Evolutionary conservation across 2,113 vertebrate genomes (phyloP).

Genomic region (Rattus rattus): DNA sequence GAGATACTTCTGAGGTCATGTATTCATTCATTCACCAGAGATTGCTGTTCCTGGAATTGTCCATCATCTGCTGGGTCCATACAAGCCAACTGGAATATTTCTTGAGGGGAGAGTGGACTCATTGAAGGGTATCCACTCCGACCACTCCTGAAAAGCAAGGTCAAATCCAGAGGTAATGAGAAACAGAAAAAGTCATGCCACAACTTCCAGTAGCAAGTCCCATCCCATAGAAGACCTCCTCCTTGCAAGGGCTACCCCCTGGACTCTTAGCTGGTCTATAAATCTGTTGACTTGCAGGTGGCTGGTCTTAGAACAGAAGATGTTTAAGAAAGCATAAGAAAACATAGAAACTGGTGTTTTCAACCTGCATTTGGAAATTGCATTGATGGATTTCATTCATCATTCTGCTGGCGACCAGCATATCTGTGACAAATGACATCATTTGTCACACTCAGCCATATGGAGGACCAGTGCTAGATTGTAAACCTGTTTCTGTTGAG

Average conservation of each 20-base stretch:
- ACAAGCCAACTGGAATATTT: conserved; percentile 94
- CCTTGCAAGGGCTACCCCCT: background rate
- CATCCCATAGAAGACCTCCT: background rate
- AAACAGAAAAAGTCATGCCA: fast-evolving
- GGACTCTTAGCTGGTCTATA: background rate
- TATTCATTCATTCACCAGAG: conserved; percentile 90
- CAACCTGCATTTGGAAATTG: conserved; percentile 62
- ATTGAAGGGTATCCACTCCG: conserved; percentile 92
- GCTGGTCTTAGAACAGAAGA: background rate
- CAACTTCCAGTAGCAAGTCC: fast-evolving
- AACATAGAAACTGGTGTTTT: conserved; percentile 65
- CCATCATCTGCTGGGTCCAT: conserved; percentile 87
- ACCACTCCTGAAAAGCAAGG: conserved; percentile 89
- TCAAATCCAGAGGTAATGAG: conserved; percentile 66
- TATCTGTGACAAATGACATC: conserved; percentile 72
- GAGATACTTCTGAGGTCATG: background rate
- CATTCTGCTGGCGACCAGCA: conserved; percentile 56
- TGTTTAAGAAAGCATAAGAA: background rate
- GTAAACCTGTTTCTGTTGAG: conserved; percentile 61
- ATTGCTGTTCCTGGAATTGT: conserved; percentile 92
- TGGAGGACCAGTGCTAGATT: conserved; percentile 65
- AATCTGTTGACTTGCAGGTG: conserved; percentile 34
- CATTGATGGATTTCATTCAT: no score
- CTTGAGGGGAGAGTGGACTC: conserved; percentile 95
- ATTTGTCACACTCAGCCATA: conserved; percentile 74